Evolutionary conservation across 2,888 invertebrate species (phyloP), one percentile per base, ranked within the genome.

Genomic region (Andrena trimmerana): DNA sequence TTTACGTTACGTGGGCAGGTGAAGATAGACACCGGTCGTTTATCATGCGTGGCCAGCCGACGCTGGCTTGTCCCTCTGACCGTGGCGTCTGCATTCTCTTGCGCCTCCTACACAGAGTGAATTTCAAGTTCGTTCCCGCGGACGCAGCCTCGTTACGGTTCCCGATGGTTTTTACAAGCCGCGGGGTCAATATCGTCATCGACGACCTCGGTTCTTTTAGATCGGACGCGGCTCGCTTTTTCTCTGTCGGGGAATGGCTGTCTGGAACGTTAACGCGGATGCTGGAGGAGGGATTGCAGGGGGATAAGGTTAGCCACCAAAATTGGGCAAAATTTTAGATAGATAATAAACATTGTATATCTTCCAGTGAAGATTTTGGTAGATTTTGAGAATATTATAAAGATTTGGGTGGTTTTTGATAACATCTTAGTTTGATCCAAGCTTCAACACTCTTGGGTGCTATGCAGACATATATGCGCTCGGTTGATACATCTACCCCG

Each of bases 1-100:
- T 85, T 86, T 82, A 75, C 84, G 77, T 85, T 77, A 86, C 81
- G 86, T 83, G 86, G 86, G 79, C 77, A 86, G 86, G 84, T 86
- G 86, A 86, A 81, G 78, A 86, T 86, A 86, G 86, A 86, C 81
- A 75, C 74, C 78, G 63, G 62, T 81, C 86, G 81, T 86, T 86
- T 84, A 84, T 86, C 84, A 86, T 77, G 63, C 68, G 57, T 70
- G 59, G 24, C 20, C 54, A 63, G 24, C 24, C 42, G 24, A 29
- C 24, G 31, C 24, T 36, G 33, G 50, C 69, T 59, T 68, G 76
- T 62, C 67, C 42, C 42, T 66, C 36, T 65, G 48, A 27, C 29
- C 48, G 10, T 42, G 67, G 50, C 48, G 63, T 57, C 68, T 68
- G 57, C 74, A 42, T 78, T 66, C 77, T 66, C 76, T 59, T 77